Evolutionary conservation across 2,113 vertebrate species (phyloP), one percentile per base, ranked within the genome.

Genomic region (Vicugna pacos): DNA sequence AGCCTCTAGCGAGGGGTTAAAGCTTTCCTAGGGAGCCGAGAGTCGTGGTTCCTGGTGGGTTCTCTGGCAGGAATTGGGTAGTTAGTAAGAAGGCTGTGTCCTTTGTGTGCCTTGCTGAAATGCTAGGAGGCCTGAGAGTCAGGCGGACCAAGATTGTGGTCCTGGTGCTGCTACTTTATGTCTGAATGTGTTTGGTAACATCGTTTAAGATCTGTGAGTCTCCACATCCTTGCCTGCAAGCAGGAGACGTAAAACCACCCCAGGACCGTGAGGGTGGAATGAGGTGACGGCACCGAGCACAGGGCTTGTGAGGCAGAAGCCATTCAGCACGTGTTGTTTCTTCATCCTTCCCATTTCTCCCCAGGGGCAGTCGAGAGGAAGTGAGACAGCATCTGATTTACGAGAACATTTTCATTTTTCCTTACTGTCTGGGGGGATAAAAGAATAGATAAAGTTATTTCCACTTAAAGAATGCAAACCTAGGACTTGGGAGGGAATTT

Each of bases 381-480:
- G 65, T 80, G 67, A 83, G 65, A 73, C 10, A 48, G 24, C 50
- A 54, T 38, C 35, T 82, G 35, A 24, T 70, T 65, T 75, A 46
- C 92, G 42, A 76, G 52, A 70, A 52, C 5, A 42, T 65, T 69
- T 94, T 72, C 22, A 1, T 54, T 58, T 50, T 79, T 84, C 22
- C n/a, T 67, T 87, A 52, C 46, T 70, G 1, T 46, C 12, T 65
- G 32, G n/a, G 60, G 60, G 48, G 14, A 79, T 60, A 83, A 58
- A 88, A 64, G 19, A 91, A 85, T 48, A 87, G 32, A 77, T 69
- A 35, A 0, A 80, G 42, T 75, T 64, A 50, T 87, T 95, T 62
- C 38, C 65, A 62, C 80, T 91, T 96, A 80, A 91, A 84, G 93
- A 82, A 48, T 72, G 42, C 79, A 79, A 94, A 52, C 38, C 85